Evolutionary conservation across 2,888 invertebrate species (phyloP).

Genomic region (Nephrotoma guestfalica): DNA sequence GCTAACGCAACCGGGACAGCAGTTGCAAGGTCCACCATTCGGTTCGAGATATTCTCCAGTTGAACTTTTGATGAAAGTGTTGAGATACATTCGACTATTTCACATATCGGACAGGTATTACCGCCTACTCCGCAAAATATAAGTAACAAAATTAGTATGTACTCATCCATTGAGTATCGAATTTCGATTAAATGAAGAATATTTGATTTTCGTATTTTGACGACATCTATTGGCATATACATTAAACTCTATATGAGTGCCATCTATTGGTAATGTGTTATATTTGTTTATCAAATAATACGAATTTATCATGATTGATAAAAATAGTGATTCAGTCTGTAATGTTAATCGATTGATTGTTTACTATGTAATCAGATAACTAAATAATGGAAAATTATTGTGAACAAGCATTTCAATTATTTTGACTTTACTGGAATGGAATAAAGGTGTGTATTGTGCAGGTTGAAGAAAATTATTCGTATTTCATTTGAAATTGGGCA

Average conservation of each 20-base stretch:
- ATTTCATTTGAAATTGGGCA: no score
- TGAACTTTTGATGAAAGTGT: background rate
- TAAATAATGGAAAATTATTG: background rate
- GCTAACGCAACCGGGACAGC: constrained; percentile 34
- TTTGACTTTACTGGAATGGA: background rate
- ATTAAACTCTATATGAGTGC: background rate
- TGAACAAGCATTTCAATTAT: background rate
- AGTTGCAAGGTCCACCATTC: constrained; percentile 19
- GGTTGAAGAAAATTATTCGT: background rate
- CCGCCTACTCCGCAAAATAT: no score
- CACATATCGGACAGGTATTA: no score
- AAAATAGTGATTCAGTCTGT: background rate
- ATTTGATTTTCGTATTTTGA: background rate
- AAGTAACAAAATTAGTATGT: background rate
- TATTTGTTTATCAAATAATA: background rate
- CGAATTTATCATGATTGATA: background rate
- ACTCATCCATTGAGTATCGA: background rate
- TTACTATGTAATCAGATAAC: background rate
- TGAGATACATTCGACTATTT: background rate
- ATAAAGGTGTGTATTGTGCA: background rate
- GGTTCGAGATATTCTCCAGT: constrained; percentile 8
- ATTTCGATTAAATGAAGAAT: background rate
- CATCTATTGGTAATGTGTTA: background rate
- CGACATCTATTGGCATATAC: background rate
- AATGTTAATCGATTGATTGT: background rate